Conservation (phyloP, 1,140 invertebrate species). For the Sesamia nonagrioides region DNA sequence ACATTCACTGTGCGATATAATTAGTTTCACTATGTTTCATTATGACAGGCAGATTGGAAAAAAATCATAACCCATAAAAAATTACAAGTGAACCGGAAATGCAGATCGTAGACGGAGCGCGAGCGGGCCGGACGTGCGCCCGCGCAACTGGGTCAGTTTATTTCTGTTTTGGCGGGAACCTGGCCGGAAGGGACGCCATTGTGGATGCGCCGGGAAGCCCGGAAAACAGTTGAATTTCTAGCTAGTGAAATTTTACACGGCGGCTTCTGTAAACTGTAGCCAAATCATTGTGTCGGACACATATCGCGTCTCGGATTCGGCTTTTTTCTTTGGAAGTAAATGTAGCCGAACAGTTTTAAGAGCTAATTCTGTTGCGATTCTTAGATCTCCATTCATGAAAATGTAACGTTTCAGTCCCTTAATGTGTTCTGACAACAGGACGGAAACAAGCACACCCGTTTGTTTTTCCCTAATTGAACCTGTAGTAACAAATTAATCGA, state of each 20-base stretch:
- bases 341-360: constrained; percentile 59
- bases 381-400: constrained; percentile 48
- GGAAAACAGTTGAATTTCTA: constrained; percentile 83
- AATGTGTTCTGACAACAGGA: constrained; percentile 21
- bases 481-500: constrained; percentile 59
- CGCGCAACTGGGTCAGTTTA: constrained; percentile 85
- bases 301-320: constrained; percentile 58
- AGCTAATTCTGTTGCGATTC: constrained; percentile 67
- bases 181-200: constrained; percentile 84
- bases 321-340: constrained; percentile 73
- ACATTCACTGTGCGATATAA: constrained; percentile 35
- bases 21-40: constrained; percentile 54
- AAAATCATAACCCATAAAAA: constrained; percentile 83
- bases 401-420: constrained; percentile 41
- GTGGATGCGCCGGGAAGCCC: constrained; percentile 82
- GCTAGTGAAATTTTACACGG: constrained; percentile 83
- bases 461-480: constrained; percentile 44
- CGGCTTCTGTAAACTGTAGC: constrained; percentile 65
- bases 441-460: constrained; percentile 20
- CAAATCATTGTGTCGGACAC: constrained; percentile 62
- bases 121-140: constrained; percentile 79
- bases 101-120: constrained; percentile 66
- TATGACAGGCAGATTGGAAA: constrained; percentile 59
- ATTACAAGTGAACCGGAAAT: constrained; percentile 85
- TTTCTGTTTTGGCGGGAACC: constrained; percentile 87